Percentiles rank a stretch among this genome's conserved stretches.
phyloP scores from a whole-genome alignment of 2,113 vertebrate genomes.

The Australoheros scitulus region DNA sequence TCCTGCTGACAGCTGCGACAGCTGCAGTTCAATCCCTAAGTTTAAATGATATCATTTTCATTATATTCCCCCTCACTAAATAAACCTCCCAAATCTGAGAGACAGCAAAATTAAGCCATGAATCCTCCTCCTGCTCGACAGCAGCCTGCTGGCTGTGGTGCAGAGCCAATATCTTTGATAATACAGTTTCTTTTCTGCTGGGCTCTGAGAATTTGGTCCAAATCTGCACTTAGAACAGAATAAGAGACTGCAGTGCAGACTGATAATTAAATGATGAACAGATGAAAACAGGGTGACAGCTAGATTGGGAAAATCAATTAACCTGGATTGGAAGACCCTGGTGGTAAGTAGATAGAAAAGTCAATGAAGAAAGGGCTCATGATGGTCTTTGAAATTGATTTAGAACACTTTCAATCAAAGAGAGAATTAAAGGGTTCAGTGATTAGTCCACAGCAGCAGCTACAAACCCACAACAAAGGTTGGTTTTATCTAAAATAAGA shows the following conservation, averaged over 20 bases:
- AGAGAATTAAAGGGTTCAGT: background rate
- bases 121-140: conserved; percentile 1
- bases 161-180: conserved; percentile 1
- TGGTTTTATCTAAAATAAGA: background rate
- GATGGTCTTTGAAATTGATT: background rate
- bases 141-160: background rate
- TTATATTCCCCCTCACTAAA: background rate
- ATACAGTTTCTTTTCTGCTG: conserved; percentile 22
- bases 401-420: background rate
- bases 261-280: background rate
- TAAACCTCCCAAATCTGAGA: background rate
- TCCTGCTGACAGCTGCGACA: conserved; percentile 15
- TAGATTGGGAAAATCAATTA: background rate
- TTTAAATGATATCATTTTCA: conserved; percentile 41
- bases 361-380: background rate
- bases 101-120: conserved; percentile 22
- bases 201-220: background rate
- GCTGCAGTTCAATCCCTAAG: conserved; percentile 31
- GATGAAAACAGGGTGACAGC: background rate
- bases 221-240: conserved; percentile 22
- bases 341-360: background rate
- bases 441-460: background rate
- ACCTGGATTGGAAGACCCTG: background rate
- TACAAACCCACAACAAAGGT: background rate
- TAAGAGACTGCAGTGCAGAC: background rate